Percentiles rank a stretch among this genome's conserved stretches.
Evolutionary conservation across 2,113 vertebrate genomes (phyloP).

Genomic region (Antigone vipio): DNA sequence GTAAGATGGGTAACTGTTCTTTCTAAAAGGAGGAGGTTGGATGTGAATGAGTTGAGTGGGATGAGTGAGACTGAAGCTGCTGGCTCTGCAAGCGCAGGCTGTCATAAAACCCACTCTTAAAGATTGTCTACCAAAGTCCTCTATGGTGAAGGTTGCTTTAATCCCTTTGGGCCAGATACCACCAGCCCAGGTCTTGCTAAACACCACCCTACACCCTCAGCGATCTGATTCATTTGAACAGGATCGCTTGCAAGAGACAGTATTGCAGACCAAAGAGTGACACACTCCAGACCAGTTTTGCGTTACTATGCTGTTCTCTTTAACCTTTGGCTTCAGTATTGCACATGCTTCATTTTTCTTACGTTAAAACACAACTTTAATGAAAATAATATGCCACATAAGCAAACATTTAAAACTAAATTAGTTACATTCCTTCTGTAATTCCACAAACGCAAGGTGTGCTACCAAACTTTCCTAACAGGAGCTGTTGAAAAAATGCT

Average conservation of each 20-base stretch:
- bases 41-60: conserved; percentile 39
- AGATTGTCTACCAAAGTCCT: background rate
- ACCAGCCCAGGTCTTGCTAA: background rate
- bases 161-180: background rate
- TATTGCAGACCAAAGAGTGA: background rate
- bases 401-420: background rate
- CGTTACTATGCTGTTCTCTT: background rate
- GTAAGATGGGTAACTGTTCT: background rate
- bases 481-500: background rate
- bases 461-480: background rate
- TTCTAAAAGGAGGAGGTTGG: conserved; percentile 5
- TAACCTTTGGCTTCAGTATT: background rate
- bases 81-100: conserved; percentile 8
- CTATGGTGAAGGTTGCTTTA: background rate
- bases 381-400: background rate
- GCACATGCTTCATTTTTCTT: background rate
- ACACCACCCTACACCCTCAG: background rate
- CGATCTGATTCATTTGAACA: background rate
- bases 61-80: conserved; percentile 44
- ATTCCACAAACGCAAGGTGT: background rate
- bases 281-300: background rate
- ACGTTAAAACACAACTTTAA: background rate
- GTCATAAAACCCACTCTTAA: background rate
- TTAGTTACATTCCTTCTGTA: background rate
- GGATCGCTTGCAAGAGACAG: background rate